These are phyloP conservation scores for Drosophila ezoana DNA, from an alignment of 2,888 invertebrate genomes.

Conservation along the genomic window DNA sequence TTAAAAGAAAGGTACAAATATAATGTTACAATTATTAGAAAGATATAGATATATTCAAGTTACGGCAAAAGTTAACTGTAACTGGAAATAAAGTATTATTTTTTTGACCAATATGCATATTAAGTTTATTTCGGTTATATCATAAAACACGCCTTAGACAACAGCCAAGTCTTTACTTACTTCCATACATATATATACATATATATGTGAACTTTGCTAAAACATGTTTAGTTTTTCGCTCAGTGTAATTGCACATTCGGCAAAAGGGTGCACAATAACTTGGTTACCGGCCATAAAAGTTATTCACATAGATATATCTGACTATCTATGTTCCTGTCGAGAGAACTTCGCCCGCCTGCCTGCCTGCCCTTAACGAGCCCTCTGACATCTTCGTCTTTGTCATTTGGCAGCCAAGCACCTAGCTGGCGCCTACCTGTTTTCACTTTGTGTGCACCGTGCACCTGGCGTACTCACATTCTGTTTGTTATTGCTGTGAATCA, in stretches of 20 bases:
- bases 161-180: no score
- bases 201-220: no score
- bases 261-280: conserved; percentile 6
- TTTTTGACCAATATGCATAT: no score
- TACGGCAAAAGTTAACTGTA: no score
- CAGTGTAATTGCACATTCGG: conserved; percentile 19
- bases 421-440: conserved; percentile 37
- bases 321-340: neutral
- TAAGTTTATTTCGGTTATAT: no score
- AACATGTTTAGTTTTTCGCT: neutral
- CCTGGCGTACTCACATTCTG: conserved; percentile 11
- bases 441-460: conserved; percentile 20
- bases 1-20: no score
- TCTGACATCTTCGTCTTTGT: conserved; percentile 27
- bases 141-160: neutral
- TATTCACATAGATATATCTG: conserved; percentile 4
- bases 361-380: conserved; percentile 39
- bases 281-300: conserved; percentile 18
- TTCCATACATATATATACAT: no score
- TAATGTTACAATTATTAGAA: no score
- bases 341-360: neutral
- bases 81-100: no score
- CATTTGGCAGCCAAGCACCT: conserved; percentile 33
- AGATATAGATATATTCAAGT: no score
- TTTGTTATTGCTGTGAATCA: conserved; percentile 39